Percentiles rank a stretch among this genome's conserved stretches.
Conservation (phyloP, 2,113 vertebrate genomes). For the Urocitellus parryii region DNA sequence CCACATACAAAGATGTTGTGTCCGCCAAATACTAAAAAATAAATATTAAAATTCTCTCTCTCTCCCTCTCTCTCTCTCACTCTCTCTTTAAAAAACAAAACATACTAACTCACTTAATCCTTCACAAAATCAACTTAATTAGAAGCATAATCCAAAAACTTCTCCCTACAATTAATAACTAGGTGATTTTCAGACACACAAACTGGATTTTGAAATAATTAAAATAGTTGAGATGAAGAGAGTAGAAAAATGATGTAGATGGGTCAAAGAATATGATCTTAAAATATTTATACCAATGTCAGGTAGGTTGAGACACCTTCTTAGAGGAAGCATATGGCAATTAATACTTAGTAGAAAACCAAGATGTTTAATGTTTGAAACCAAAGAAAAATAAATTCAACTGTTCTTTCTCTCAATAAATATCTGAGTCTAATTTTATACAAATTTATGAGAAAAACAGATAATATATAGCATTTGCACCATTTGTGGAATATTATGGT, state of each 20-base stretch:
- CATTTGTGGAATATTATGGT: conserved; percentile 36
- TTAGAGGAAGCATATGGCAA: neutral
- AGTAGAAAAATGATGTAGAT: neutral
- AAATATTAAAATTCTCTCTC: no score
- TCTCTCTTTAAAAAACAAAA: neutral
- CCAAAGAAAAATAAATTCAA: conserved; percentile 28
- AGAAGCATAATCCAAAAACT: neutral
- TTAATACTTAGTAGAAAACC: neutral
- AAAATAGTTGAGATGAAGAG: neutral
- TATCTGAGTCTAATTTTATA: neutral
- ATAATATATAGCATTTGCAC: neutral
- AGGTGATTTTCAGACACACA: neutral
- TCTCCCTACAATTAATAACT: neutral
- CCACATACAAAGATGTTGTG: no score
- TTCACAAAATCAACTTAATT: neutral
- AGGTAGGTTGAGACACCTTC: neutral
- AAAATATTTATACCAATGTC: neutral
- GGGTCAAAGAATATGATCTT: neutral
- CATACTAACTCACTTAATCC: neutral
- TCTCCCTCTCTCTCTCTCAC: no score
- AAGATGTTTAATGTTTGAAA: neutral
- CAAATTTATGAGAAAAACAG: neutral
- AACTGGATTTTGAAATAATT: neutral
- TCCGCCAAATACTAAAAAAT: no score
- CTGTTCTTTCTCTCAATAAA: neutral